phyloP scores from a whole-genome alignment of 2,113 vertebrate genomes.

The Okapia johnstoni region DNA sequence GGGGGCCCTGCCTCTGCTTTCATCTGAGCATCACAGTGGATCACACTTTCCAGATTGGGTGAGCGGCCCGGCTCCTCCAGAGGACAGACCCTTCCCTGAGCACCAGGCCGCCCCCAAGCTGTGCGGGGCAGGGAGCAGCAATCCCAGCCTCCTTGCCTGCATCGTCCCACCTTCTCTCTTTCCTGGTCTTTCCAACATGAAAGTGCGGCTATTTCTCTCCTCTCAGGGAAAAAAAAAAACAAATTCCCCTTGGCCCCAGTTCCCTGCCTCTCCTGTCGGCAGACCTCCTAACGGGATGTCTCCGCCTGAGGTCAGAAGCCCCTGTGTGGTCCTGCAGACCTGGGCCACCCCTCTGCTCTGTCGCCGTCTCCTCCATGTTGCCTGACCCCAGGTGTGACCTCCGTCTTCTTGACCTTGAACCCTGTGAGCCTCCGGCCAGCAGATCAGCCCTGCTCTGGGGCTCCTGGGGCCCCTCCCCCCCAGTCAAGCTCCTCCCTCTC shows the following conservation, averaged over 20 bases:
- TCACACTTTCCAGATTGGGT: not conserved
- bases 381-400: not conserved
- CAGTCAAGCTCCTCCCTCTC: fast-evolving
- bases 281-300: fast-evolving
- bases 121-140: not conserved
- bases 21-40: not conserved
- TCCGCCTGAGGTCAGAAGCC: fast-evolving
- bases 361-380: fast-evolving
- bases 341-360: fast-evolving
- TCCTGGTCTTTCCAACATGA: not conserved
- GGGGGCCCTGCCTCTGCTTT: fast-evolving
- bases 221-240: not conserved
- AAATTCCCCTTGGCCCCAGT: too few species aligned
- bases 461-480: fast-evolving
- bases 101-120: not conserved
- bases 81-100: too few species aligned
- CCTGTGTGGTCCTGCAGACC: fast-evolving
- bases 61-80: not conserved
- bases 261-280: too few species aligned
- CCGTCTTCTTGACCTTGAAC: not conserved
- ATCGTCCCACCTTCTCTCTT: fast-evolving
- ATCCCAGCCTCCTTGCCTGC: not conserved
- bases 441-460: fast-evolving
- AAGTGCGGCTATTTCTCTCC: fast-evolving
- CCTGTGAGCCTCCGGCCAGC: fast-evolving